Base-by-base conservation (phyloP, 2,888 invertebrate genomes). In the Dendrolimus pini region DNA sequence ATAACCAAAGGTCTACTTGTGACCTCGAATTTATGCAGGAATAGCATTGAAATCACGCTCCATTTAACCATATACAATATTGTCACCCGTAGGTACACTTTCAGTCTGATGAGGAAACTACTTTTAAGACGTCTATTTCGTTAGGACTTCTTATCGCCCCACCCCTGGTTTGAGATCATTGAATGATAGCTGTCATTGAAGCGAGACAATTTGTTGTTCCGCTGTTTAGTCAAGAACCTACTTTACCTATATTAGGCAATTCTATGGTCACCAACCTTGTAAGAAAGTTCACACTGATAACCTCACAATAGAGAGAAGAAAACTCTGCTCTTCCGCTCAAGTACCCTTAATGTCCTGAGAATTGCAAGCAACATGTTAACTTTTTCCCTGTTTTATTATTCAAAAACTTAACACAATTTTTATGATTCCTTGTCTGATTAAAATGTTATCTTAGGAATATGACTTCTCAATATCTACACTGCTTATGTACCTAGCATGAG, bases 11-110 rank as follows among this genome's bases (percentile, higher is more conserved):
- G 84, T 78, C 80, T 82, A 60, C 66, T 72, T 73, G 71, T 88
- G 88, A 83, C 88, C 85, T 87, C 85, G 84, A 85, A 86, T 77
- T 79, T 69, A 71, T 74, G 75, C 75, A 77, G 76, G 77, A 81
- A 75, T 75, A 74, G 77, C 77, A 74, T 72, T 75, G 71, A 75
- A 77, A 74, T 68, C 66, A 66, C 70, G 68, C 63, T 61, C 62
- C 61, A 61, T 69, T 65, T 65, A 65, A 61, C 65, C 61, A 60
- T 64, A 58, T 63, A 54, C 57, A 59, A 56, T 63, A 60, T 59
- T 61, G 3, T 47, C 18, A 9, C 6, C 47, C 47, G 14, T 30
- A 30, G 12, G 12, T 52, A 9, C n/a, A 54, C 7, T 53, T 54
- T 47, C 12, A 9, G 10, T 9, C 60, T 58, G 14, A 47, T 58